Evolutionary conservation across 2,888 invertebrate genomes (phyloP), one percentile per base, ranked within the genome.

Genomic region (Ophioninae sp.): DNA sequence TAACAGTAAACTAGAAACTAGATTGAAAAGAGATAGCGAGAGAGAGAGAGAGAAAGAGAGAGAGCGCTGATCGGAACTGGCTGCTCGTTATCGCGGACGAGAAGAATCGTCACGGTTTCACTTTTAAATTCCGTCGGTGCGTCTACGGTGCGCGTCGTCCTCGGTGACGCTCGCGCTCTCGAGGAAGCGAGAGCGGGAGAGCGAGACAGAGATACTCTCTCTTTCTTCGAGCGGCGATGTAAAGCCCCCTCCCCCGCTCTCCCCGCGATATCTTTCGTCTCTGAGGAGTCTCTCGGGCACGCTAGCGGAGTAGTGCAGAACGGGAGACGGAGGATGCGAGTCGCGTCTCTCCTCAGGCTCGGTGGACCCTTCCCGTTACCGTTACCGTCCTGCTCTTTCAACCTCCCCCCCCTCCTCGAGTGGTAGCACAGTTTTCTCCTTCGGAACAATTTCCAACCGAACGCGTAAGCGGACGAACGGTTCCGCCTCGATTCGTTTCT

Each of bases 341-440:
- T 23, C 39, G 59, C 90, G 89, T 88, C 89, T 86, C 87, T 88
- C 88, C 88, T 69, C 23, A 21, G 57, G 87, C 88, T 85, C 87
- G 90, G 88, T 90, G 90, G 84, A 84, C 90, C 91, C 88, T 91
- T 91, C 89, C 88, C 88, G 88, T 90, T 90, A 89, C 88, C 88
- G 89, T 90, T 88, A 89, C 88, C 88, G 88, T 87, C 56, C 56
- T n/a, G 30, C 61, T 61, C 57, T 57, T 56, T 13, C 59, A 17
- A 1, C 56, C 20, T 41, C n/a, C 68, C 67, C 57, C 74, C 69
- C 72, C 83, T n/a, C n/a, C n/a, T n/a, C 83, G 82, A 84, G 80
- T 80, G 87, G 82, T 86, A 87, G 86, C 87, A 87, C 85, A 82
- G 85, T 87, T 87, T 79, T 83, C 83, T 84, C 81, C 81, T 84